These are phyloP conservation scores for Stegodyphus mimosarum DNA, from an alignment of 1,140 invertebrate genomes.

Conservation along the genomic window DNA sequence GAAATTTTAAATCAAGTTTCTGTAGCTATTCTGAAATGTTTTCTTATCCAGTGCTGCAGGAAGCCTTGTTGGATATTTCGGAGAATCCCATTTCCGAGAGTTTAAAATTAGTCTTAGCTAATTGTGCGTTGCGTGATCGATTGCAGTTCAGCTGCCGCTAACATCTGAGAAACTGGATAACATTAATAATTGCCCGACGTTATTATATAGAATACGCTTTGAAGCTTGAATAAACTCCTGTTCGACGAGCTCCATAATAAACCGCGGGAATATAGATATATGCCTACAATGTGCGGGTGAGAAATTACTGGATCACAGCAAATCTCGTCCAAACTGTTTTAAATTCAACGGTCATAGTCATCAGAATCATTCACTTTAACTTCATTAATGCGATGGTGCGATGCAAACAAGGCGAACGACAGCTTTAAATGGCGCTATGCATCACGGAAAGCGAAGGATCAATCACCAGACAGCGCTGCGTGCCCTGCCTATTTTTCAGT, in stretches of 20 bases:
- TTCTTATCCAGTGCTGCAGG: too few relatives aligned
- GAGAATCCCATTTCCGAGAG: background rate
- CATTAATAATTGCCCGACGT: conserved; percentile 14
- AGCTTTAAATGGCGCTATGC: conserved; percentile 25
- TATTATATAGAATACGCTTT: background rate
- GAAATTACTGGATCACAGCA: conserved; percentile 11
- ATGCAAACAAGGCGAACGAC: conserved; percentile 34
- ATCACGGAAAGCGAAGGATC: conserved; percentile 30
- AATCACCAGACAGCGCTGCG: conserved; percentile 5
- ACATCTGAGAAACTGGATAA: background rate
- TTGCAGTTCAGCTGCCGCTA: conserved; percentile 2
- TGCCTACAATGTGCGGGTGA: background rate
- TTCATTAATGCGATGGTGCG: conserved; percentile 22
- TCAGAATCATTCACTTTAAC: conserved; percentile 40
- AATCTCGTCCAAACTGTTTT: conserved; percentile 34
- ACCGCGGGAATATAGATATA: background rate
- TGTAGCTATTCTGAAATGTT: too few relatives aligned
- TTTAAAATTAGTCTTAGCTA: background rate
- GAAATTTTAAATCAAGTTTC: too few relatives aligned
- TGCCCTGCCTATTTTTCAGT: background rate
- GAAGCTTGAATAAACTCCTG: background rate
- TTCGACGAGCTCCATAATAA: background rate
- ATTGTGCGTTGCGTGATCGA: background rate
- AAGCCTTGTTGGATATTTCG: background rate
- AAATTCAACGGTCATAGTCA: conserved; percentile 33